phyloP scores from a whole-genome alignment of 2,113 vertebrate genomes.

The Monarcha castaneiventris region DNA sequence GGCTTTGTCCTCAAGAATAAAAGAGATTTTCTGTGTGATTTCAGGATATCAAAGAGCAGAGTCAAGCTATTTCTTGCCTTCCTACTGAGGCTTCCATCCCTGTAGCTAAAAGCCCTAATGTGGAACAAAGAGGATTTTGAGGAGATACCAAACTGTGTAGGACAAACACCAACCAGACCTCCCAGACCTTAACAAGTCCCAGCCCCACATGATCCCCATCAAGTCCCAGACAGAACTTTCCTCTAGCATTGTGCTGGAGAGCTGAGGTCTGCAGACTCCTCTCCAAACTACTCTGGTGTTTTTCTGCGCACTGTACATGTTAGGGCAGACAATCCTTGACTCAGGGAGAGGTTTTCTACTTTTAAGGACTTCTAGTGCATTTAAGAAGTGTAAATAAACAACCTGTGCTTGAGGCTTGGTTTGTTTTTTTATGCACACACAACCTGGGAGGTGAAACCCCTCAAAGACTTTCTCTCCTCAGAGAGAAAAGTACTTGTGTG shows the following conservation, averaged over 20 bases:
- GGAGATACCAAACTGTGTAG: not conserved
- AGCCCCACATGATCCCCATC: fast-evolving
- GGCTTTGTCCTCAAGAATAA: not conserved
- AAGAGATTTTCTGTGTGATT: not conserved
- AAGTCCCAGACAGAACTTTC: not conserved
- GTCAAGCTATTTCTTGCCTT: not conserved
- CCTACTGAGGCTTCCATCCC: too few relatives aligned
- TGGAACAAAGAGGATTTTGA: not conserved
- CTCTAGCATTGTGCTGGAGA: not conserved
- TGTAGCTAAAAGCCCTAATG: not conserved
- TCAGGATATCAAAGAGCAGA: not conserved
- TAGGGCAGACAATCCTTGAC: not conserved
- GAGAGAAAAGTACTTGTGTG: fast-evolving
- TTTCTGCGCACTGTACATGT: fast-evolving
- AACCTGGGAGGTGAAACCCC: not conserved
- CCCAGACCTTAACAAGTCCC: not conserved
- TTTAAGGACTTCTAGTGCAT: not conserved
- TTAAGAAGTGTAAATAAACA: not conserved
- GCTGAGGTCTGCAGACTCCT: not conserved
- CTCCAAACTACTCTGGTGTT: not conserved
- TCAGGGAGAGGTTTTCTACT: not conserved
- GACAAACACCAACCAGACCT: fast-evolving
- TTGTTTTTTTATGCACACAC: not conserved
- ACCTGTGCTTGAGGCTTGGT: not conserved
- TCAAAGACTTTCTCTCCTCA: not conserved